Conservation (phyloP, 2,113 vertebrate genomes). For the Eclectus roratus region DNA sequence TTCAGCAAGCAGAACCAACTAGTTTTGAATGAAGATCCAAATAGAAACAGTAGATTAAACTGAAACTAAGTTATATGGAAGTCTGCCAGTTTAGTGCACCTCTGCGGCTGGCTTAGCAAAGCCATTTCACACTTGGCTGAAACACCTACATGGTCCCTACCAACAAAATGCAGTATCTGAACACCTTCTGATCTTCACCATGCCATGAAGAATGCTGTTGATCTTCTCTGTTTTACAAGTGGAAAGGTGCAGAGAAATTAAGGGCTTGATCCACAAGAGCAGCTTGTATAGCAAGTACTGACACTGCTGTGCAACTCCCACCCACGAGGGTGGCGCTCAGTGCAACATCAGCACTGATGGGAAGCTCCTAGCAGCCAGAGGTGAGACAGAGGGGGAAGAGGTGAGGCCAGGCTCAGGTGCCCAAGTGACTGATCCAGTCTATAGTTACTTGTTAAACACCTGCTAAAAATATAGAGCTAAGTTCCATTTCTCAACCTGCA, state of each 20-base stretch:
- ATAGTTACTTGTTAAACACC: not conserved
- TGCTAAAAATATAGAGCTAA: not conserved
- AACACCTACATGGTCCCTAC: rapidly evolving
- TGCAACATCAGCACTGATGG: rapidly evolving
- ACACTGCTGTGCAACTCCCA: not conserved
- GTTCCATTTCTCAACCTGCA: not conserved
- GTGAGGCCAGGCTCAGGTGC: not conserved
- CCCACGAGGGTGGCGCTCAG: not conserved
- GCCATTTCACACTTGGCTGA: not conserved
- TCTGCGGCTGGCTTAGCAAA: not conserved
- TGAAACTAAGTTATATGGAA: not conserved
- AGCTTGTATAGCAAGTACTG: not conserved
- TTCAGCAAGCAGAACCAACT: not conserved
- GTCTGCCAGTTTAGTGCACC: not conserved
- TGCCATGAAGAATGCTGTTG: rapidly evolving
- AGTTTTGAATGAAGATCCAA: not conserved
- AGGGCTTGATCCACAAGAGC: not conserved
- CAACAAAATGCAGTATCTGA: not conserved
- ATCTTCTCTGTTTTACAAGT: too few relatives aligned
- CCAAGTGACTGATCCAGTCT: not conserved
- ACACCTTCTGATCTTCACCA: not conserved
- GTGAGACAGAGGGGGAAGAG: rapidly evolving
- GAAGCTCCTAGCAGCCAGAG: not conserved
- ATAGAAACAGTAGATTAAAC: not conserved
- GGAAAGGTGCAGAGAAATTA: not conserved